Conservation (phyloP, 2,888 invertebrate species). For the Alcis repandata region DNA sequence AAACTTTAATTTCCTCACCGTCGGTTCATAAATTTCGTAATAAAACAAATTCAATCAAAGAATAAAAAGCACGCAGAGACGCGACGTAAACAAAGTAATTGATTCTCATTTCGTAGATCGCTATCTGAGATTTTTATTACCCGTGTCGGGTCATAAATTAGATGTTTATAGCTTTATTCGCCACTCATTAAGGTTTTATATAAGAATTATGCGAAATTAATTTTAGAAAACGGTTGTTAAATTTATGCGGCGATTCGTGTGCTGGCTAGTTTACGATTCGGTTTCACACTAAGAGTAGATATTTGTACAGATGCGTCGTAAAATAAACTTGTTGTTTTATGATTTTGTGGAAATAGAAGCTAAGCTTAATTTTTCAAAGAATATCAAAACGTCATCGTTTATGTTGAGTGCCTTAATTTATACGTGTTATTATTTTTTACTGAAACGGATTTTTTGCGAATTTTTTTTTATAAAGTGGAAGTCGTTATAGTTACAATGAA, state of each 20-base stretch:
- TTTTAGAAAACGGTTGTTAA: slow-evolving; percentile 77
- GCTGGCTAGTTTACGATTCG: slow-evolving; percentile 59
- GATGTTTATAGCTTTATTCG: slow-evolving; percentile 80
- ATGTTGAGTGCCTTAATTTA: not conserved
- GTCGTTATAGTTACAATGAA: too few species aligned
- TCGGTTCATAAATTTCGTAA: slow-evolving; percentile 48
- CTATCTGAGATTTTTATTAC: slow-evolving; percentile 68
- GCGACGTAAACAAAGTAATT: slow-evolving; percentile 70
- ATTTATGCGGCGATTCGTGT: slow-evolving; percentile 66
- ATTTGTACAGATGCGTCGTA: slow-evolving; percentile 32
- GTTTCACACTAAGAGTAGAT: slow-evolving; percentile 52
- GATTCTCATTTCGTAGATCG: slow-evolving; percentile 67
- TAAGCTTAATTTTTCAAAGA: not conserved
- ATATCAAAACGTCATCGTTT: not conserved
- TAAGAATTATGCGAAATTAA: slow-evolving; percentile 81
- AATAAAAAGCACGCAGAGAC: slow-evolving; percentile 49
- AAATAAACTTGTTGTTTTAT: slow-evolving; percentile 14
- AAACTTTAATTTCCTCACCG: slow-evolving; percentile 37
- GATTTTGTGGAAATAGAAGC: not conserved
- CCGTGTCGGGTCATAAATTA: slow-evolving; percentile 67
- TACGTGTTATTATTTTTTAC: too few species aligned
- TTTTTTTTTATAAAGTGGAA: too few species aligned
- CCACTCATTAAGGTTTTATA: slow-evolving; percentile 82
- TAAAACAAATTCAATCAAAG: slow-evolving; percentile 51
- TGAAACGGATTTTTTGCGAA: too few species aligned